phyloP scores from a whole-genome alignment of 1,140 invertebrate genomes.

The Calephelis nemesis region DNA sequence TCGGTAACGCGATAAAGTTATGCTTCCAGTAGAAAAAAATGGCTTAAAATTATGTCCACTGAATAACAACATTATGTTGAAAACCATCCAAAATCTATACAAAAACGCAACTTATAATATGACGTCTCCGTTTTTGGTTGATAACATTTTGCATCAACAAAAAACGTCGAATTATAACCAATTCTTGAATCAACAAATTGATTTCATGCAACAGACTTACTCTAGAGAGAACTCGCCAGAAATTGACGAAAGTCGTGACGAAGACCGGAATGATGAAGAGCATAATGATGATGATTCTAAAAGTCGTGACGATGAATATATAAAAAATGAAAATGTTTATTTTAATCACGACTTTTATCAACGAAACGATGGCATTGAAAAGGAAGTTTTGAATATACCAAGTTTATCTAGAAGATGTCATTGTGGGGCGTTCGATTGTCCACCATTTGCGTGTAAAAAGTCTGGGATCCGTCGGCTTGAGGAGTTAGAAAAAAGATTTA shows the following conservation, averaged over 20 bases:
- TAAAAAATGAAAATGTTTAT: constrained; percentile 49
- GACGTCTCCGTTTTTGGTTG: constrained; percentile 73
- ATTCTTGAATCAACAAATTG: constrained; percentile 71
- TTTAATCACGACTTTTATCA: constrained; percentile 57
- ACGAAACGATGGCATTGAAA: constrained; percentile 55
- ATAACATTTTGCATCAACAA: constrained; percentile 74
- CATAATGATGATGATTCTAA: constrained; percentile 70
- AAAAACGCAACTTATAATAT: constrained; percentile 63
- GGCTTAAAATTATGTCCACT: constrained; percentile 63
- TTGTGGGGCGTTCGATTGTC: constrained; percentile 56
- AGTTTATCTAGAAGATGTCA: constrained; percentile 52
- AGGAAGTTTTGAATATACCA: constrained; percentile 64
- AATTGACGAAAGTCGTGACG: constrained; percentile 49
- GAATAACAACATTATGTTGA: constrained; percentile 67
- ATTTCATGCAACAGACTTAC: constrained; percentile 61
- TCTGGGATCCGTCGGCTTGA: constrained; percentile 59
- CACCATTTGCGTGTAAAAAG: constrained; percentile 63
- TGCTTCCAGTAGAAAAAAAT: constrained; percentile 70
- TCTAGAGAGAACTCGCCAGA: constrained; percentile 67
- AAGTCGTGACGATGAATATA: constrained; percentile 56
- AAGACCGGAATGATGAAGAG: constrained; percentile 57
- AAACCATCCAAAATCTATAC: constrained; percentile 66
- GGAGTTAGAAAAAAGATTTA: constrained; percentile 65
- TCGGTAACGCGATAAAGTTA: constrained; percentile 23
- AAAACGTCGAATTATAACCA: constrained; percentile 71